Conservation (phyloP, 2,888 invertebrate genomes). For the Cenopis cana region DNA sequence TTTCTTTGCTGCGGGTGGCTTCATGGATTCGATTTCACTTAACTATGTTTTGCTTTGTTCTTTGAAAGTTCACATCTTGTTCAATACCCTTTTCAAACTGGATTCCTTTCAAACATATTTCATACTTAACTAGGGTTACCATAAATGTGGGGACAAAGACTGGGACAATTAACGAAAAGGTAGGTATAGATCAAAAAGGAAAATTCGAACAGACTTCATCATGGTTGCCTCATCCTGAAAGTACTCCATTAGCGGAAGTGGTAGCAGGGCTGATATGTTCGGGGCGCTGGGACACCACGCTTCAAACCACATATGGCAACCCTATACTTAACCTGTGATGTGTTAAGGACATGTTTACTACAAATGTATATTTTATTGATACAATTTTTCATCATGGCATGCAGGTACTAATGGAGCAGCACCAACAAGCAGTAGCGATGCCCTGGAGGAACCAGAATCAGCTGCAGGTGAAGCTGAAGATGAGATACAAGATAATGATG, state of each 20-base stretch:
- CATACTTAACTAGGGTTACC: no score
- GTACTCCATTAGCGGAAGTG: no score
- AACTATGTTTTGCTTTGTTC: not conserved
- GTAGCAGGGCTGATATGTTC: no score
- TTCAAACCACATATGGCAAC: no score
- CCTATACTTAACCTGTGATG: no score
- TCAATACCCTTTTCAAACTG: not conserved
- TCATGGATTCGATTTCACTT: not conserved
- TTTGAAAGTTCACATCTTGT: not conserved
- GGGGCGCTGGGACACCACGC: no score
- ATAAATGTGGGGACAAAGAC: no score
- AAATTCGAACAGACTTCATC: no score
- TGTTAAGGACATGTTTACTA: not conserved
- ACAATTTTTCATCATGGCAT: slow-evolving; percentile 45
- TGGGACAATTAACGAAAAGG: no score
- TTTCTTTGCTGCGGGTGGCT: not conserved
- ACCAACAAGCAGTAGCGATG: slow-evolving; percentile 79
- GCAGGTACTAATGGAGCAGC: slow-evolving; percentile 71
- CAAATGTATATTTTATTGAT: not conserved
- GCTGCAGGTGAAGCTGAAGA: slow-evolving; percentile 62
- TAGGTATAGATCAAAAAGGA: no score
- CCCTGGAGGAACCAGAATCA: slow-evolving; percentile 68
- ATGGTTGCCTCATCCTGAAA: no score
- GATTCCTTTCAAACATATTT: not conserved
- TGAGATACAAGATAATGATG: slow-evolving; percentile 59